Evolutionary conservation across 2,888 invertebrate genomes (phyloP).

Genomic region (Herminia tarsipennalis): DNA sequence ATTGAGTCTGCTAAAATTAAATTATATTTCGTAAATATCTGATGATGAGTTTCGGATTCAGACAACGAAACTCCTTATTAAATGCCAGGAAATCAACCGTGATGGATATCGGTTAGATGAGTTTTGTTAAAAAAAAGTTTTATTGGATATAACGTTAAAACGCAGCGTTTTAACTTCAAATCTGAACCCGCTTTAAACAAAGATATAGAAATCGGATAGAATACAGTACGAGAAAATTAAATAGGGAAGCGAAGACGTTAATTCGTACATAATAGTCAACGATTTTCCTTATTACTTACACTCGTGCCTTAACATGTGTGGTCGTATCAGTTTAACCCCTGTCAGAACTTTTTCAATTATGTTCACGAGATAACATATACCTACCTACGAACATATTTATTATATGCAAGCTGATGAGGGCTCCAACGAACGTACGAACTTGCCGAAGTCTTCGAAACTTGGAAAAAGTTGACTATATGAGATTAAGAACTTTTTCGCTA

Average conservation of each 20-base stretch:
- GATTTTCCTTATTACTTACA: constrained; percentile 8
- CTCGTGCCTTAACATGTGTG: constrained; percentile 38
- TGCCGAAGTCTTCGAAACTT: constrained; percentile 17
- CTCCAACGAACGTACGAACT: constrained; percentile 23
- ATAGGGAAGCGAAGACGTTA: constrained; percentile 11
- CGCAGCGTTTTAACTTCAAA: too few species aligned
- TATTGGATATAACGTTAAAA: too few species aligned
- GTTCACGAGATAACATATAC: constrained; percentile 64
- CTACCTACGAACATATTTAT: constrained; percentile 68
- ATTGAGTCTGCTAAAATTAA: too few species aligned
- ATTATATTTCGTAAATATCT: too few species aligned
- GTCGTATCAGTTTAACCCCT: constrained; percentile 62
- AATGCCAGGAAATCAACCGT: too few species aligned
- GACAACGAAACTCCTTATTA: too few species aligned
- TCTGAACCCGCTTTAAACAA: too few species aligned
- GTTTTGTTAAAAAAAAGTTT: too few species aligned
- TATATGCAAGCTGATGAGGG: constrained; percentile 54
- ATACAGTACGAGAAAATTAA: constrained; percentile 8
- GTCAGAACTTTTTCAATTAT: constrained; percentile 83
- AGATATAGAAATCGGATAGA: too few species aligned
- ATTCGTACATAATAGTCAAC: constrained; percentile 9
- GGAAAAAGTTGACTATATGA: constrained; percentile 2
- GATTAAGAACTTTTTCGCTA: constrained; percentile 4
- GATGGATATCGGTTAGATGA: too few species aligned
- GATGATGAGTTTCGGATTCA: too few species aligned